Conservation (phyloP, 2,888 invertebrate genomes). For the Drosophila infuscata region DNA sequence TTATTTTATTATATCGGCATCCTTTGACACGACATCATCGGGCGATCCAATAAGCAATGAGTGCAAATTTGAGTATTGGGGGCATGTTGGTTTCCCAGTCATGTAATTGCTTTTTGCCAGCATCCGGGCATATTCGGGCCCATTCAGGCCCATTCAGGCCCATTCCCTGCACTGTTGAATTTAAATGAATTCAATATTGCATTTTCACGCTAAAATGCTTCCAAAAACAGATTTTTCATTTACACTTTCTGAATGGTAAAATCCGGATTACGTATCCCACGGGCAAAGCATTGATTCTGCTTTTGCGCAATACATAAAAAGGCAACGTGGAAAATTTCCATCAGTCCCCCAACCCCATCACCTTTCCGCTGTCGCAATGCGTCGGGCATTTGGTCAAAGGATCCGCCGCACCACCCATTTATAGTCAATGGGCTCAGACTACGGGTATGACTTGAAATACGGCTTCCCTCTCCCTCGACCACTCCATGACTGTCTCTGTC, state of each 20-base stretch:
- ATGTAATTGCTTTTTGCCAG: conserved; percentile 79
- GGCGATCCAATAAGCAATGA: conserved; percentile 44
- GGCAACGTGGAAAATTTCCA: conserved; percentile 31
- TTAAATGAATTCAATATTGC: conserved; percentile 84
- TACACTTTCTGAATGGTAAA: conserved; percentile 82
- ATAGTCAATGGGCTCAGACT: conserved; percentile 34
- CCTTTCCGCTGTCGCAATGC: conserved; percentile 10
- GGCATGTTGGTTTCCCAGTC: conserved; percentile 12
- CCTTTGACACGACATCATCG: conserved; percentile 36
- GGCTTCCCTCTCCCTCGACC: conserved; percentile 15
- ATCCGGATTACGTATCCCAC: conserved; percentile 83
- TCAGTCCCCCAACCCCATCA: conserved; percentile 13
- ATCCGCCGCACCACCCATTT: conserved; percentile 38
- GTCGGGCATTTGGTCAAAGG: conserved; percentile 59
- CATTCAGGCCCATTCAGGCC: conserved; percentile 14
- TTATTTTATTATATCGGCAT: conserved; percentile 44
- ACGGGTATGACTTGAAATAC: conserved; percentile 44
- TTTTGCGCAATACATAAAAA: conserved; percentile 62
- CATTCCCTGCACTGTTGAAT: conserved; percentile 56
- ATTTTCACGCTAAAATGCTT: conserved; percentile 84
- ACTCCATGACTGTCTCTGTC: conserved; percentile 1
- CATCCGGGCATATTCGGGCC: conserved; percentile 11
- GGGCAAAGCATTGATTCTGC: conserved; percentile 79
- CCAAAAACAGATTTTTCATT: conserved; percentile 84
- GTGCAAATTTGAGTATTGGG: conserved; percentile 10